Evolutionary conservation across 2,113 vertebrate species (phyloP).

Genomic region (Microtus montanus): DNA sequence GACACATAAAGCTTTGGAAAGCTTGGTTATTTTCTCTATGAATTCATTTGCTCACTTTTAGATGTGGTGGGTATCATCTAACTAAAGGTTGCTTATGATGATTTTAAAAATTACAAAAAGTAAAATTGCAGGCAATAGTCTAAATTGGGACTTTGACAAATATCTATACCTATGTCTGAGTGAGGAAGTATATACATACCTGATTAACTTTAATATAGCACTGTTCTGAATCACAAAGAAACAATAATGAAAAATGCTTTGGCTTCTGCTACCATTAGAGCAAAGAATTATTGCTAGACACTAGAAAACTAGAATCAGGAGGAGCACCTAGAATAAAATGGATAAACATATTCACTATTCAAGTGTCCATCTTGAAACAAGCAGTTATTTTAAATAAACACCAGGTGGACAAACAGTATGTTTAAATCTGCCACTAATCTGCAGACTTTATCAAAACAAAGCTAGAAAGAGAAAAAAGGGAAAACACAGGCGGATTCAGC

Average conservation of each 20-base stretch:
- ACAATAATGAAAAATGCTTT: slow-evolving; percentile 28
- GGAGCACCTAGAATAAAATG: slow-evolving; percentile 46
- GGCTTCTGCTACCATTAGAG: background rate
- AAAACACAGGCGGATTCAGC: background rate
- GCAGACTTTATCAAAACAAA: slow-evolving; percentile 29
- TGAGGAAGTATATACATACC: background rate
- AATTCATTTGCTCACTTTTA: background rate
- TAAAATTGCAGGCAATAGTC: background rate
- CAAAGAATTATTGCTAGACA: slow-evolving; percentile 59
- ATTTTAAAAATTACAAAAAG: background rate
- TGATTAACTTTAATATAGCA: background rate
- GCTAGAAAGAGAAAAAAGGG: background rate
- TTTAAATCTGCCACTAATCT: slow-evolving; percentile 45
- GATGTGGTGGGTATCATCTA: background rate
- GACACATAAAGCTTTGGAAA: background rate
- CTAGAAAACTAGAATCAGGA: slow-evolving; percentile 50
- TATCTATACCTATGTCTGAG: background rate
- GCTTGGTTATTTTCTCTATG: background rate
- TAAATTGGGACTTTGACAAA: background rate
- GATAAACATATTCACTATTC: slow-evolving; percentile 41
- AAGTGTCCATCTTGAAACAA: slow-evolving; percentile 47
- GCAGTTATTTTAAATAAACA: slow-evolving; percentile 51
- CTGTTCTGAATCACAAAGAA: background rate
- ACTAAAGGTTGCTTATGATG: background rate
- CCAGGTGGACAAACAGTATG: slow-evolving; percentile 58